These are phyloP conservation scores for Danionella dracula DNA, from an alignment of 2,797 vertebrate species.

Conservation along the genomic window DNA sequence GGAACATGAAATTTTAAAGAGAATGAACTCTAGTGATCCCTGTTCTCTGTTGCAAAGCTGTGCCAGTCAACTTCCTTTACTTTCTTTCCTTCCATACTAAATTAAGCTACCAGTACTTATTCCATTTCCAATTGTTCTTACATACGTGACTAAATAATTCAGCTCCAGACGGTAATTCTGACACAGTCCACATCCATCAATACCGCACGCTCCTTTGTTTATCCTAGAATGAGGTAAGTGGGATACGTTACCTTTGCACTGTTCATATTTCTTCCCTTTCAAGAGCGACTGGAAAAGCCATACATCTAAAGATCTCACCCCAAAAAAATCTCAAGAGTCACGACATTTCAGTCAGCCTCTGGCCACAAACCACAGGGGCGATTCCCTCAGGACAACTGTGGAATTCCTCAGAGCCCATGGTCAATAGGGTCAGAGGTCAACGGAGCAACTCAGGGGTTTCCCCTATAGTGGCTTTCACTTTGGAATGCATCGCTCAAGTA, in stretches of 20 bases:
- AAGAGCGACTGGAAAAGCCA: conserved; percentile 45
- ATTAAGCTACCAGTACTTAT: neutral
- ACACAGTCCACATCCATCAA: conserved; percentile 1
- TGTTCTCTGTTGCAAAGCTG: neutral
- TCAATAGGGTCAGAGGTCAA: conserved; percentile 36
- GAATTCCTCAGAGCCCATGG: conserved; percentile 35
- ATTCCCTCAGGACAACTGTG: conserved; percentile 40
- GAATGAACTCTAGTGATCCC: neutral
- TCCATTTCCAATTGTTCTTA: neutral
- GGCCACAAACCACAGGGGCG: conserved; percentile 45
- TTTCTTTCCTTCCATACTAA: neutral
- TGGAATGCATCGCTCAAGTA: conserved; percentile 17
- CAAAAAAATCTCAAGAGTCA: conserved; percentile 53
- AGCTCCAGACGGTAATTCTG: conserved; percentile 6
- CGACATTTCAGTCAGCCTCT: conserved; percentile 33
- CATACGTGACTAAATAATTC: neutral
- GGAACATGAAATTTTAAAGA: neutral
- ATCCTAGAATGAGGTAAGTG: neutral
- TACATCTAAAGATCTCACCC: conserved; percentile 62
- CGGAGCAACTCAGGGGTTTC: neutral
- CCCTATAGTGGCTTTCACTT: conserved; percentile 31
- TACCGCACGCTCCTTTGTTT: conserved; percentile 21
- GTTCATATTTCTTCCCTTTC: conserved; percentile 36
- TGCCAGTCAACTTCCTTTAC: neutral
- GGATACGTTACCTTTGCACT: conserved; percentile 4